Evolutionary conservation across 1,140 invertebrate genomes (phyloP).

Genomic region (Vanessa atalanta): DNA sequence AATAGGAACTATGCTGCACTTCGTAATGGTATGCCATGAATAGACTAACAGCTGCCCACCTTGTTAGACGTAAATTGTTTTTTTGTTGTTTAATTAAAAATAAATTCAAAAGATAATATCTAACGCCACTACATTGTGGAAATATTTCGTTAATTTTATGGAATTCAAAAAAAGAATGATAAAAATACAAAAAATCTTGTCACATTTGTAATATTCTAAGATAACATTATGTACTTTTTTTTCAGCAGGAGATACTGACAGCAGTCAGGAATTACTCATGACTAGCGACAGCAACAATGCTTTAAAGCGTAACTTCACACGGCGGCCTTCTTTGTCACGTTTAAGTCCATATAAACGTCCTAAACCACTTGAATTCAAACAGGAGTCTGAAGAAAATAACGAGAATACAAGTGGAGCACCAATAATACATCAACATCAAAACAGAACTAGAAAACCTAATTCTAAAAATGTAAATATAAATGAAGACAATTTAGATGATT

Average conservation of each 20-base stretch:
- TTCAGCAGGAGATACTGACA: constrained; percentile 49
- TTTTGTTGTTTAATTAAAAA: too few species aligned
- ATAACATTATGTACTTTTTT: constrained; percentile 3
- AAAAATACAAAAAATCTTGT: too few species aligned
- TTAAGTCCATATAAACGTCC: constrained; percentile 60
- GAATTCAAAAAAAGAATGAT: too few species aligned
- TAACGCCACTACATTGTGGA: too few species aligned
- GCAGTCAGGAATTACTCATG: constrained; percentile 68
- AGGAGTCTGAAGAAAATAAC: constrained; percentile 29
- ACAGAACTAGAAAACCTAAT: constrained; percentile 25
- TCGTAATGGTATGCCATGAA: constrained; percentile 35
- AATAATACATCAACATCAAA: constrained; percentile 12
- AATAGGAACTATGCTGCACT: constrained; percentile 20
- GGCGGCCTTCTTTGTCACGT: constrained; percentile 61
- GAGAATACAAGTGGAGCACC: constrained; percentile 16
- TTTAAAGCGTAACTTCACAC: constrained; percentile 63
- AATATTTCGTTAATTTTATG: too few species aligned
- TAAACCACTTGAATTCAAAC: constrained; percentile 40
- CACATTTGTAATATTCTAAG: not conserved
- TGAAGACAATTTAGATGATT: constrained; percentile 33
- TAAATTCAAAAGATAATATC: too few species aligned
- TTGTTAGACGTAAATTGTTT: too few species aligned
- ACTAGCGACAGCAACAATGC: constrained; percentile 69
- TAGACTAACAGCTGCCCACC: too few species aligned
- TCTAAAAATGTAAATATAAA: constrained; percentile 21